Evolutionary conservation across 2,113 vertebrate genomes (phyloP).

Genomic region (Thryonomys swinderianus): DNA sequence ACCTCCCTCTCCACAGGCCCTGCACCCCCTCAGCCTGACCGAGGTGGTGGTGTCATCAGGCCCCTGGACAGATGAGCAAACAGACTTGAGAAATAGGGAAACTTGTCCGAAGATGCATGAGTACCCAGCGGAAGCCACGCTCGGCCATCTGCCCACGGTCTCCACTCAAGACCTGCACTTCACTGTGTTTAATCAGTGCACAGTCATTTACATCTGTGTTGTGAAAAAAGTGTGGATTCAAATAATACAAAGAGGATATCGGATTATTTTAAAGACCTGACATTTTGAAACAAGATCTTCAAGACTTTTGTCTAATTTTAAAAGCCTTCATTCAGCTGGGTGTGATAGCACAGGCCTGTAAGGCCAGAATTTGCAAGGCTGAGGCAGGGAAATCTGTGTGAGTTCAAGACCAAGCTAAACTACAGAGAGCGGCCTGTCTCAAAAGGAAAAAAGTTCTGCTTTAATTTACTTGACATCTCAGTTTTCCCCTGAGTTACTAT

Average conservation of each 20-base stretch:
- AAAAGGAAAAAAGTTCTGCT: not conserved
- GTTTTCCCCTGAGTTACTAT: not conserved
- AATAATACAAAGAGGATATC: not conserved
- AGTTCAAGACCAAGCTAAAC: not conserved
- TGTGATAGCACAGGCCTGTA: not conserved
- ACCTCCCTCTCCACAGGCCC: rapidly evolving
- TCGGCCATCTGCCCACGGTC: not conserved
- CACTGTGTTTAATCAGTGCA: rapidly evolving
- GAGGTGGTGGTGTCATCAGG: not conserved
- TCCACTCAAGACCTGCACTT: rapidly evolving
- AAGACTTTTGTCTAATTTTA: not conserved
- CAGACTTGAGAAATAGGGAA: not conserved
- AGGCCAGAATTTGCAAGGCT: not conserved
- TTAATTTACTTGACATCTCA: not conserved
- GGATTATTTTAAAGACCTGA: conserved; percentile 1
- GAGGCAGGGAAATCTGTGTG: not conserved
- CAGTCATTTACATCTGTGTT: not conserved
- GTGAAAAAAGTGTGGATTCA: not conserved
- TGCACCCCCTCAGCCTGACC: not conserved
- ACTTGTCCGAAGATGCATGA: not conserved
- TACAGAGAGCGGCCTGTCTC: not conserved
- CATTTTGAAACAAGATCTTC: not conserved
- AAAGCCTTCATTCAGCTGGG: not conserved
- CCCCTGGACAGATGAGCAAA: not conserved
- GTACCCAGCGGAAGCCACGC: not conserved